Percentiles rank a stretch among this genome's conserved stretches.
phyloP scores from a whole-genome alignment of 2,113 vertebrate genomes.

The Gracilinanus agilis region DNA sequence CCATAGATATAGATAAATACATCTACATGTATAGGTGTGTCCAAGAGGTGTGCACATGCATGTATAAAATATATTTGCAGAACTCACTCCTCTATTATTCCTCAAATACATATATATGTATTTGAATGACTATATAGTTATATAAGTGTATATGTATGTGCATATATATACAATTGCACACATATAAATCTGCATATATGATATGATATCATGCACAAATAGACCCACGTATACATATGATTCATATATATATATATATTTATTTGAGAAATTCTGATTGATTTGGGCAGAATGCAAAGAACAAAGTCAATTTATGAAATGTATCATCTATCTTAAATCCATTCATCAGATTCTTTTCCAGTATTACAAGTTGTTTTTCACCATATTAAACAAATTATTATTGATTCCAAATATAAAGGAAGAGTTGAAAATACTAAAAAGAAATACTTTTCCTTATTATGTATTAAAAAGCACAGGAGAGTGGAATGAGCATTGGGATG shows the following conservation, averaged over 20 bases:
- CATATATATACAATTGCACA: no score
- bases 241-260: background rate
- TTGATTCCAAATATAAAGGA: slow-evolving; percentile 35
- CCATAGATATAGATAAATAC: no score
- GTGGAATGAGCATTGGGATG: background rate
- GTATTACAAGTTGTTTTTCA: slow-evolving; percentile 39
- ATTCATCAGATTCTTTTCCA: slow-evolving; percentile 23
- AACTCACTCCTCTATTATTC: background rate
- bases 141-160: background rate
- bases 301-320: slow-evolving; percentile 43
- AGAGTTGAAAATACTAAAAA: slow-evolving; percentile 63
- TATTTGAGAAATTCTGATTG: background rate
- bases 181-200: background rate
- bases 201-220: no score
- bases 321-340: slow-evolving; percentile 15
- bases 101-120: background rate
- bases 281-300: slow-evolving; percentile 11
- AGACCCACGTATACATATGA: background rate
- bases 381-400: slow-evolving; percentile 18
- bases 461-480: slow-evolving; percentile 42
- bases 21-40: no score
- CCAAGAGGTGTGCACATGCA: background rate
- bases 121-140: no score
- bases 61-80: background rate
- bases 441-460: slow-evolving; percentile 47